Percentiles rank a stretch among this genome's conserved stretches.
phyloP scores from a whole-genome alignment of 2,113 vertebrate species.

The Trachemys scripta region DNA sequence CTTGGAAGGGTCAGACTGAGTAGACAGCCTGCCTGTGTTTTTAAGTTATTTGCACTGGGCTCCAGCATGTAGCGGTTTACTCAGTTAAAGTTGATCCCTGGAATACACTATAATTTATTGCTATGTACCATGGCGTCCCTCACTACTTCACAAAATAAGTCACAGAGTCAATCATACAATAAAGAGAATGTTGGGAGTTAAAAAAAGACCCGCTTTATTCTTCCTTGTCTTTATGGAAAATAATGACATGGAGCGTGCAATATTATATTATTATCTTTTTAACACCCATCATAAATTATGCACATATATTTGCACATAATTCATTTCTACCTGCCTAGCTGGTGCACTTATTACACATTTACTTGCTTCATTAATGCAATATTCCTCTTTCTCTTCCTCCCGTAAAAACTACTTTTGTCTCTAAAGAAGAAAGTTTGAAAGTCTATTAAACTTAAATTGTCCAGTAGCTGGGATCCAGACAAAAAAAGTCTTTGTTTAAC shows the following conservation, averaged over 20 bases:
- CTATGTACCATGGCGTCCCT: constrained; percentile 58
- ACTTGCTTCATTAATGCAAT: constrained; percentile 59
- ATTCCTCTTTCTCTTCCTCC: constrained; percentile 27
- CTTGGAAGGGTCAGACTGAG: constrained; percentile 63
- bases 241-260: constrained; percentile 7
- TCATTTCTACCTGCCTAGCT: constrained; percentile 30
- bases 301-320: constrained; percentile 18
- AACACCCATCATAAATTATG: constrained; percentile 62
- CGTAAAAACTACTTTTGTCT: constrained; percentile 7
- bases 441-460: constrained; percentile 46
- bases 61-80: constrained; percentile 69
- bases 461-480: background rate
- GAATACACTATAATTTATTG: constrained; percentile 76
- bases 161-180: constrained; percentile 57
- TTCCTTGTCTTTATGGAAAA: constrained; percentile 51
- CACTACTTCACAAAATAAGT: constrained; percentile 68
- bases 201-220: constrained; percentile 45
- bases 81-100: constrained; percentile 68
- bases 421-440: constrained; percentile 46
- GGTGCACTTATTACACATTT: constrained; percentile 18
- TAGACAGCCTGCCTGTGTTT: constrained; percentile 53
- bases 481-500: accelerated
- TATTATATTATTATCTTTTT: constrained; percentile 47
- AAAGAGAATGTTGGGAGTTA: constrained; percentile 61
- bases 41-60: constrained; percentile 64